Conservation (phyloP, 2,888 invertebrate genomes). For the Yponomeuta plumbellus region DNA sequence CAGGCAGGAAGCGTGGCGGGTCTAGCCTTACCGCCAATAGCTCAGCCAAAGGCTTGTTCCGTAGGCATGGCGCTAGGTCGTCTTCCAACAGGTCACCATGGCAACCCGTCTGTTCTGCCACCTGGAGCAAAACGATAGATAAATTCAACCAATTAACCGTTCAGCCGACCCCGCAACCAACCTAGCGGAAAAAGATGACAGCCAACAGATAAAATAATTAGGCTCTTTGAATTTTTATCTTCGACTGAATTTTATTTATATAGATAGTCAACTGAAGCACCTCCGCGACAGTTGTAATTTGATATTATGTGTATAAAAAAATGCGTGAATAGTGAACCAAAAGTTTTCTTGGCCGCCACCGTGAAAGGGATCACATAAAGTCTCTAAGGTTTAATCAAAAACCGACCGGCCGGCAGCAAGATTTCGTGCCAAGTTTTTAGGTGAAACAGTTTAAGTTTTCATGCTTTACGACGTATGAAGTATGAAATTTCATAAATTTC, state of each 20-base stretch:
- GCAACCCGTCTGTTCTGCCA: constrained; percentile 89
- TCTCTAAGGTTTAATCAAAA: not conserved
- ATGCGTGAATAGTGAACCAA: not conserved
- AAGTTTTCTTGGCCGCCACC: not conserved
- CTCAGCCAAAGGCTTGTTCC: constrained; percentile 85
- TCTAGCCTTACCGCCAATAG: constrained; percentile 85
- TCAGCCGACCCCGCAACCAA: too few species aligned
- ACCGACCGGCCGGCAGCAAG: not conserved
- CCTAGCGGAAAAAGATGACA: too few species aligned
- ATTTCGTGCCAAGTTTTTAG: not conserved
- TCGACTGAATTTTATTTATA: too few species aligned
- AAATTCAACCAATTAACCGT: not conserved
- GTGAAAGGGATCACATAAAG: not conserved
- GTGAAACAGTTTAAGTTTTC: not conserved
- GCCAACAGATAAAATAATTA: too few species aligned
- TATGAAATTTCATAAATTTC: not conserved
- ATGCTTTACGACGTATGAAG: not conserved
- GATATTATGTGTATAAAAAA: not conserved
- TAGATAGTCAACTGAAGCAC: too few species aligned
- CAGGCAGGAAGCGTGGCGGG: constrained; percentile 88
- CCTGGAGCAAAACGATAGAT: constrained; percentile 50
- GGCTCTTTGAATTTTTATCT: too few species aligned
- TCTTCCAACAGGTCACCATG: constrained; percentile 88
- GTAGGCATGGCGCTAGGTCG: constrained; percentile 89
- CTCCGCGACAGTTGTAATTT: too few species aligned